Base-by-base conservation (phyloP, 2,113 vertebrate species). In the Mormyrus iriodes region DNA sequence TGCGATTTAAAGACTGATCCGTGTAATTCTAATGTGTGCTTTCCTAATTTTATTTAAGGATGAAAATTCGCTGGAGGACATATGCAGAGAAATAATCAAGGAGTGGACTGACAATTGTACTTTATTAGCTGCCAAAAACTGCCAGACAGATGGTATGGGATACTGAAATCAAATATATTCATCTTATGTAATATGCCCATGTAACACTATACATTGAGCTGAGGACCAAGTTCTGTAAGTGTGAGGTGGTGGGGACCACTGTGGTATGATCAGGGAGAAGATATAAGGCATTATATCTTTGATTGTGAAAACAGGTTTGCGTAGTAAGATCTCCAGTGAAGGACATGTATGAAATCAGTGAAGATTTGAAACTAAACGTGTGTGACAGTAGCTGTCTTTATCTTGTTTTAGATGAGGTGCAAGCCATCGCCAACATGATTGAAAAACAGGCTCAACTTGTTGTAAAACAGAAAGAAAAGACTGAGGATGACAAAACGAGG, bases 391-490 rank as follows among this genome's bases (percentile, higher is more conserved):
- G 19, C 19, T 61, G 86, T 85, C 12, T 31, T 21, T 65, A 35
- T 48, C n/a, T 90, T 27, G 88, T 69, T 88, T 8, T 90, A 98
- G 97, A 96, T 89, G 97, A 99, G 88, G 95, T 99, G 82, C 97
- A 97, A 91, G 97, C 98, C 90, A 97, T 99, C 0, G 92, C 98
- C 91, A 98, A 94, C 88, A 93, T 99, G 94, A 99, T 99, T 90
- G 98, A 99, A 94, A 99, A 99, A 92, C 98, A 99, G 94, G 98
- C 98, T 1, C 97, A 97, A 95, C 98, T 99, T 0, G 97, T 98
- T 90, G 98, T 99, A 91, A 99, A 97, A 92, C 97, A 97, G 24
- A 97, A 97, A 92, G 95, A 96, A 79, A 95, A 97, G 19, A 96
- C 97, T 0, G 95, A 96, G 92, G 97, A 97, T 21, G 96, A 97